phyloP scores from a whole-genome alignment of 2,888 invertebrate species.

The Furcula furcula region DNA sequence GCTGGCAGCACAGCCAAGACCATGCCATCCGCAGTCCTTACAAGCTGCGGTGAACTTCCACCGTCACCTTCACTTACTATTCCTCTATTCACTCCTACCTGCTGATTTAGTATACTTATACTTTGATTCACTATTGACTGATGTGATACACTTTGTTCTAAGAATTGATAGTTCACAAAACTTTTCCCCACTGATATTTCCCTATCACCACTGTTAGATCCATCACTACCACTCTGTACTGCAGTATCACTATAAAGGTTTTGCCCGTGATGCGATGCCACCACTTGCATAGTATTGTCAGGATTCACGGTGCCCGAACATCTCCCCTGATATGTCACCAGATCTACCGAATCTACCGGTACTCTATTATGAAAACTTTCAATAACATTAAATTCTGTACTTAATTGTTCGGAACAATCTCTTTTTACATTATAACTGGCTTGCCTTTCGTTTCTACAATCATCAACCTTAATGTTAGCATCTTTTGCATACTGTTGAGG shows the following conservation, averaged over 20 bases:
- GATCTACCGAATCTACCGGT: conserved; percentile 50
- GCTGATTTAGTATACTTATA: conserved; percentile 77
- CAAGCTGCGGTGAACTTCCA: conserved; percentile 58
- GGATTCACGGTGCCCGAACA: conserved; percentile 46
- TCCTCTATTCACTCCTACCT: conserved; percentile 69
- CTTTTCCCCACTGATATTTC: conserved; percentile 63
- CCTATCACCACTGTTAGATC: conserved; percentile 59
- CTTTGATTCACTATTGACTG: conserved; percentile 78
- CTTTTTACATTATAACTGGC: conserved; percentile 43
- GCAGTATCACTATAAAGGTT: conserved; percentile 62
- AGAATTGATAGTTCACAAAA: conserved; percentile 77
- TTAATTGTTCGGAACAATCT: conserved; percentile 46
- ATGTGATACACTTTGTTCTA: conserved; percentile 78
- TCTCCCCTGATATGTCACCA: conserved; percentile 58
- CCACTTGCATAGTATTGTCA: conserved; percentile 57
- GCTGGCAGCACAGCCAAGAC: conserved; percentile 71
- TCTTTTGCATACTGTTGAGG: conserved; percentile 58
- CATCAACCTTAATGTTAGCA: conserved; percentile 46
- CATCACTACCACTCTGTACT: conserved; percentile 57
- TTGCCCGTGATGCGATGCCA: conserved; percentile 50
- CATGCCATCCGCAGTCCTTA: conserved; percentile 73
- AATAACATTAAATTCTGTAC: conserved; percentile 47
- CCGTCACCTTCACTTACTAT: conserved; percentile 61
- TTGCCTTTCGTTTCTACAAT: conserved; percentile 41
- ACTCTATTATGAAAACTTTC: conserved; percentile 56